Conservation (phyloP, 2,113 vertebrate species). For the Tichodroma muraria region DNA sequence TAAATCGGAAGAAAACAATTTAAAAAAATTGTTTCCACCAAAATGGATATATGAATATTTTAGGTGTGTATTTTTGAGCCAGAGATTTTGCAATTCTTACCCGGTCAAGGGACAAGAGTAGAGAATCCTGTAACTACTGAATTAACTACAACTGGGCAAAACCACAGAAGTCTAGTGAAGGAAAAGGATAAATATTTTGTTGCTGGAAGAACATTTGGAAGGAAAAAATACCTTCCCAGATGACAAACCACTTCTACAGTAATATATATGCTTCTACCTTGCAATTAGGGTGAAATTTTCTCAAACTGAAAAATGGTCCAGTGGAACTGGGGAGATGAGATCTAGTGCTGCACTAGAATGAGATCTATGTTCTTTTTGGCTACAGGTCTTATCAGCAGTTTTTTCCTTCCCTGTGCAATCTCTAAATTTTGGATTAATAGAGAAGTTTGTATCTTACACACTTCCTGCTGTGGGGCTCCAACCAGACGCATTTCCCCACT, state of each 20-base stretch:
- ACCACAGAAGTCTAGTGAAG: background rate
- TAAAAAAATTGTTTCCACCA: rapidly evolving
- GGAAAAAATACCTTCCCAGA: background rate
- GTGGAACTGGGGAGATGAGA: background rate
- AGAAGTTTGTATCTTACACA: background rate
- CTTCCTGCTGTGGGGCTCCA: background rate
- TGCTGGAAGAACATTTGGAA: background rate
- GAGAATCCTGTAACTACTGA: background rate
- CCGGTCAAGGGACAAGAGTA: background rate
- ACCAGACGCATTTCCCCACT: background rate
- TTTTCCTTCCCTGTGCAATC: background rate
- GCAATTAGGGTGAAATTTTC: background rate
- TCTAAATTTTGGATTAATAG: background rate
- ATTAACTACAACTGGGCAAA: background rate
- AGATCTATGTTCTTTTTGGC: background rate
- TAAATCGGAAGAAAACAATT: background rate
- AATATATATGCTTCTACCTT: background rate
- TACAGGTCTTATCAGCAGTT: background rate
- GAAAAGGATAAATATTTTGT: background rate
- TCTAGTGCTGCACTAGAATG: background rate
- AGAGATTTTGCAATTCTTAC: background rate
- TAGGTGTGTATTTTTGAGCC: background rate
- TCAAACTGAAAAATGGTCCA: background rate
- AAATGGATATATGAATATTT: background rate
- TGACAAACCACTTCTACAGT: background rate